Evolutionary conservation across 64 coral and sea anemone species (phyloP), one percentile per base, ranked within the genome.

Genomic region (Stichodactyla helianthus): DNA sequence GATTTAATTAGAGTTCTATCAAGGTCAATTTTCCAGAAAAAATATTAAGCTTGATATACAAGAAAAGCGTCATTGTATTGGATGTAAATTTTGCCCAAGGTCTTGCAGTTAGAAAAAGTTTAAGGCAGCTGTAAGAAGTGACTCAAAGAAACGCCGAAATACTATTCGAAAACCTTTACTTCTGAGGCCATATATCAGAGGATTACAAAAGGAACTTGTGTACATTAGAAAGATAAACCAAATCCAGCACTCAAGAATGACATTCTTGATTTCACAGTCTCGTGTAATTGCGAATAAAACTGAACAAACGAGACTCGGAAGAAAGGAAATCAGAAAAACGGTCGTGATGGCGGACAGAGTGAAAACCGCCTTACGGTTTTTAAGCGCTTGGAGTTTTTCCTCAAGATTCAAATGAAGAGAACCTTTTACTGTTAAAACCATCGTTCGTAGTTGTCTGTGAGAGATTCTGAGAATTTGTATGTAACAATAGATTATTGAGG

Each of bases 181-280:
- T 20, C 85, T 76, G 25, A 87, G 68, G 11, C 65, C 68, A 77
- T 87, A 87, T 17, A 87, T 74, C 68, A 87, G 16, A 1, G 85
- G 52, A 63, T 87, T 87, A 7, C 26, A 23, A 54, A 74, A 52
- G 51, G 64, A 76, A 54, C 85, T 77, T 23, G 74, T 62, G 26
- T 76, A 86, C n/a, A 71, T 71, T 10, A 77, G n/a, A 20, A 71
- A 77, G 15, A 71, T 71, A 50, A 67, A 86, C 85, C 85, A 86
- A 55, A 86, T 71, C 85, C 85, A 77, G 2, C 25, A 54, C 51
- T 26, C 50, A 18, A 86, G 74, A 18, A 86, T 76, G 1, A 52
- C 5, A 4, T 15, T 77, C 20, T 76, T 52, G 14, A 1, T 71
- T 4, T 22, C 54, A 6, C 74, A 52, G 51, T 54, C 85, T 76